Evolutionary conservation across 2,888 invertebrate genomes (phyloP).

Genomic region (Aphodius sticticus): DNA sequence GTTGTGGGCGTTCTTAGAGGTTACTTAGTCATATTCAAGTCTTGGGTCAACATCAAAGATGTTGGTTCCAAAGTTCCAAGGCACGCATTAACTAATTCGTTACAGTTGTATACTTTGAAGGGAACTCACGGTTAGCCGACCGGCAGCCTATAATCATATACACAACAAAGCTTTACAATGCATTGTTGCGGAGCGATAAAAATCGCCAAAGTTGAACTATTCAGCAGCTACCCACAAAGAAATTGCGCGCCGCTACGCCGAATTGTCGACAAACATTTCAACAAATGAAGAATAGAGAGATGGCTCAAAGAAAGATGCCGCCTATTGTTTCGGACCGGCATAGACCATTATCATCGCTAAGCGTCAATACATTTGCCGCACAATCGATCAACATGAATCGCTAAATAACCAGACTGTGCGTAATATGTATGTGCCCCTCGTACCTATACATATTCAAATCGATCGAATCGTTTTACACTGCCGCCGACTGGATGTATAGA

Average conservation of each 20-base stretch:
- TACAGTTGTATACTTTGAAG: not conserved
- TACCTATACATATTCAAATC: not conserved
- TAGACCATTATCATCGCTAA: conserved; percentile 13
- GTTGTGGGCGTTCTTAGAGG: not conserved
- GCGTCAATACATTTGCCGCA: conserved; percentile 13
- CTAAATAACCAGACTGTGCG: conserved; percentile 7
- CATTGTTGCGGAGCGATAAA: not conserved
- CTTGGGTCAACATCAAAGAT: not conserved
- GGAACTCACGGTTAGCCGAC: not conserved
- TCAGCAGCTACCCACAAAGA: conserved; percentile 4
- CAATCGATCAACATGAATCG: conserved; percentile 13
- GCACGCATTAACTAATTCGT: not conserved
- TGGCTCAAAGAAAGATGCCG: conserved; percentile 21
- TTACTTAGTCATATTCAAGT: not conserved
- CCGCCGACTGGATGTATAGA: conserved; percentile 11
- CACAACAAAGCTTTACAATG: not conserved
- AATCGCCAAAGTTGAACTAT: not conserved
- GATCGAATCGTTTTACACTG: not conserved
- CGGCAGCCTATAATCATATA: not conserved
- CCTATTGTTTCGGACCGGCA: conserved; percentile 17
- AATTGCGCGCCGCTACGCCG: conserved; percentile 4
- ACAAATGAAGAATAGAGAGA: conserved; percentile 20
- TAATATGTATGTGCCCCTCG: not conserved
- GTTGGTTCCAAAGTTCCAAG: not conserved
- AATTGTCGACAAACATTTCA: conserved; percentile 26